These are phyloP conservation scores for Cynoglossus semilaevis DNA, from an alignment of 2,113 vertebrate genomes.

Conservation along the genomic window DNA sequence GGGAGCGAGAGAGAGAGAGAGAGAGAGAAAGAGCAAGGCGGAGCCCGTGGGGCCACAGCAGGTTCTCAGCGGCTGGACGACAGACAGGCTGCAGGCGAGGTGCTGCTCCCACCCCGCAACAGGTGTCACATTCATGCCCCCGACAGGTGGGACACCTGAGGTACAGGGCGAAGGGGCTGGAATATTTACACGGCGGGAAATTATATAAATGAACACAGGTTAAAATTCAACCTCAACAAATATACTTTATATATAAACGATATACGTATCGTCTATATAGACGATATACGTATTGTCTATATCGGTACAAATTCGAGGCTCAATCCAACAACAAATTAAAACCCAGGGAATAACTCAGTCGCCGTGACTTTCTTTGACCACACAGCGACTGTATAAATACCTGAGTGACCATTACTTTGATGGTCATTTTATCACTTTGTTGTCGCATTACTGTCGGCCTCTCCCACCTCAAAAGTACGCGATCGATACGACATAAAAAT, in stretches of 20 bases:
- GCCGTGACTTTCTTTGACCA: neutral
- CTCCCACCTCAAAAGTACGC: slow-evolving; percentile 53
- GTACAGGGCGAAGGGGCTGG: neutral
- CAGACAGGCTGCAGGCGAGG: slow-evolving; percentile 33
- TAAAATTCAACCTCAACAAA: no score
- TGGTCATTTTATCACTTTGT: slow-evolving; percentile 62
- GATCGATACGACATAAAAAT: slow-evolving; percentile 75
- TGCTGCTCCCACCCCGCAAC: slow-evolving; percentile 46
- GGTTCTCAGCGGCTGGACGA: slow-evolving; percentile 6
- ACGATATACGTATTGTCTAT: no score
- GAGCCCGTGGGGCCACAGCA: slow-evolving; percentile 9
- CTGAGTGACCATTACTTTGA: slow-evolving; percentile 32
- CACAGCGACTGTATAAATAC: neutral
- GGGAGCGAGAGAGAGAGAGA: neutral
- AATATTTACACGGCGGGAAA: no score
- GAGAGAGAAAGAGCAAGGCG: slow-evolving; percentile 19
- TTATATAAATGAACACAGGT: no score
- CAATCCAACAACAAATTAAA: neutral
- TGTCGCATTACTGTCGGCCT: slow-evolving; percentile 67
- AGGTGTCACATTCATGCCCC: slow-evolving; percentile 68
- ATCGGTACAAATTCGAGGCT: neutral
- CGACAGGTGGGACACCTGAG: slow-evolving; percentile 70
- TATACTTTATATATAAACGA: no score
- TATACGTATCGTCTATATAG: no score
- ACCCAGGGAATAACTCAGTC: neutral